phyloP scores from a whole-genome alignment of 2,797 vertebrate species.

The Lindbergichthys nudifrons region DNA sequence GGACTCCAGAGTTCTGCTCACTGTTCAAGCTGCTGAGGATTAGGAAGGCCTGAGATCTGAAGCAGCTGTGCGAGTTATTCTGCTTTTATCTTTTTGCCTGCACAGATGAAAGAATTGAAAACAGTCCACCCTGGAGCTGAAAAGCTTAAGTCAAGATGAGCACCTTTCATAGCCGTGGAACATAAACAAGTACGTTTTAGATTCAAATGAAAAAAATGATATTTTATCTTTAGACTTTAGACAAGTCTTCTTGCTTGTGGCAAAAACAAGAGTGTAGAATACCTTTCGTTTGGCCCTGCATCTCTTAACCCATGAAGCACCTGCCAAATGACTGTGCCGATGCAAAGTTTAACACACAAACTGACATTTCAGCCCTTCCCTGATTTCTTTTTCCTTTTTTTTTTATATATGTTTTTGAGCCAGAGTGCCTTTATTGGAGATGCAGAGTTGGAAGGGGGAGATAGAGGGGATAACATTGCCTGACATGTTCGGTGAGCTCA shows the following conservation, averaged over 20 bases:
- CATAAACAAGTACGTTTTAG: background rate
- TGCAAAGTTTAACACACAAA: background rate
- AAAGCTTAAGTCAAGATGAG: background rate
- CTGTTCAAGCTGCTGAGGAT: constrained; percentile 23
- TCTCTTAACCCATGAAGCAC: too few relatives aligned
- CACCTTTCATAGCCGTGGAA: background rate
- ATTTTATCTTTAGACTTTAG: background rate
- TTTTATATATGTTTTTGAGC: too few relatives aligned
- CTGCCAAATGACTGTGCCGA: background rate
- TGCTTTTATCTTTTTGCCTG: constrained; percentile 2
- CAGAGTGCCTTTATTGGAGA: too few relatives aligned
- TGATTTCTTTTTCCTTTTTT: too few relatives aligned
- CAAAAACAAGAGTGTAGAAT: background rate
- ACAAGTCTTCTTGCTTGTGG: background rate
- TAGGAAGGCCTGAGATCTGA: constrained; percentile 21
- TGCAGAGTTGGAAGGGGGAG: too few relatives aligned
- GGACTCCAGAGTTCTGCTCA: constrained; percentile 15
- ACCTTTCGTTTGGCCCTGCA: background rate
- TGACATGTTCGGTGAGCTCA: too few relatives aligned
- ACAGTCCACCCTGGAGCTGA: background rate
- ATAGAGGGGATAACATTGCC: too few relatives aligned
- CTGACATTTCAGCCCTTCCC: background rate
- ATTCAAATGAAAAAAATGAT: background rate
- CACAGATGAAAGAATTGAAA: constrained; percentile 16
- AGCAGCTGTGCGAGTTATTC: constrained; percentile 26